Base-by-base conservation (phyloP, 2,113 vertebrate species). In the Echinops telfairi region DNA sequence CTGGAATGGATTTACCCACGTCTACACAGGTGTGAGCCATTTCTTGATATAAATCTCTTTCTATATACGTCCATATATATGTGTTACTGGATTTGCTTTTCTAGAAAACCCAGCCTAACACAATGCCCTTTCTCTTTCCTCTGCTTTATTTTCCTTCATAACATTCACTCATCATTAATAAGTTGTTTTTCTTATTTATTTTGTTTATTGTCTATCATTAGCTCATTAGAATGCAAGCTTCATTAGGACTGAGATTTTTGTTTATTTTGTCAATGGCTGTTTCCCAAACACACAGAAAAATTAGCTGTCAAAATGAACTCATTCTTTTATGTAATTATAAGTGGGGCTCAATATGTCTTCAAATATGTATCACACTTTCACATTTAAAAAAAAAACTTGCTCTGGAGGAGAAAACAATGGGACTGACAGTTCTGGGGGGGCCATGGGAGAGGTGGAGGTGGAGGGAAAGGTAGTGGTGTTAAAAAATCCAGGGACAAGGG, bases 161-260 rank as follows among this genome's bases (percentile, higher is more conserved):
- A 14, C 20, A 83, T 10, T 76, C 40, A 93, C 23, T 89, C 2
- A 25, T 81, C 66, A 73, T 47, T 92, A 58, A 60, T 29, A 88
- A 90, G 47, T 22, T 27, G 33, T 78, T n/a, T 78, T 31, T 16
- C 64, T 11, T 47, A 47, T 12, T 93, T 25, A 84, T 85, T 53
- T 91, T 77, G 2, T 89, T 68, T 92, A 82, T 68, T 66, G 27
- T 76, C 33, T 92, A 73, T 53, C 38, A 43, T 89, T n/a, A 89
- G 12, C 40, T 84, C 20, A 53, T 31, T 85, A 60, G 11, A 85
- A 31, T 58, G 2, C 77, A 85, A 88, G 8, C 3, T 71, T 40
- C 23, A 68, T 62, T 53, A 66, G 31, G 14, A 20, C 3, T 60
- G 9, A 87, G 25, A 77, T 87, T 62, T 94, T 25, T 47, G 20